Evolutionary conservation across 2,113 vertebrate genomes (phyloP).

Genomic region (Paramisgurnus dabryanus): DNA sequence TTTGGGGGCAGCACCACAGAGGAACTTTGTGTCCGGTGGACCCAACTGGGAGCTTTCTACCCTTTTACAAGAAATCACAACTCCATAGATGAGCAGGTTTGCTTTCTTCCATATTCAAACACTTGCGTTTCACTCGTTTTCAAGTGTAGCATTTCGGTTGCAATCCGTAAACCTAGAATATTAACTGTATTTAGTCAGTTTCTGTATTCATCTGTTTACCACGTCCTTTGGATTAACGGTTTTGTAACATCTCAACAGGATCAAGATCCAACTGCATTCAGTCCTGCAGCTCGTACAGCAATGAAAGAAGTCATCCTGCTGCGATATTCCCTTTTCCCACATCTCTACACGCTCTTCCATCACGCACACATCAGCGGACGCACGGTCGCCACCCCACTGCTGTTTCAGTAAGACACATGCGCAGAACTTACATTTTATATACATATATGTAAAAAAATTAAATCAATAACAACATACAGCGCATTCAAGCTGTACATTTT

Average conservation of each 20-base stretch:
- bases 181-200: background rate
- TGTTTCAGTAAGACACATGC: constrained; percentile 81
- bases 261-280: constrained; percentile 82
- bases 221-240: constrained; percentile 17
- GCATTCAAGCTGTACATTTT: no score
- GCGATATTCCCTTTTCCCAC: constrained; percentile 84
- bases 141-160: background rate
- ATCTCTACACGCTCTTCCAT: constrained; percentile 89
- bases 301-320: constrained; percentile 82
- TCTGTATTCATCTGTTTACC: background rate
- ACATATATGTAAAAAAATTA: no score
- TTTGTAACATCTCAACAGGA: constrained; percentile 62
- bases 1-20: constrained; percentile 80
- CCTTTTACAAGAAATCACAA: constrained; percentile 91
- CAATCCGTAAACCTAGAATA: background rate
- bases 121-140: background rate
- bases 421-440: background rate
- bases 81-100: constrained; percentile 68
- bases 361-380: constrained; percentile 78
- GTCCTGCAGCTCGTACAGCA: constrained; percentile 69
- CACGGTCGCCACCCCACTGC: constrained; percentile 80
- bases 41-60: constrained; percentile 86
- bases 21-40: constrained; percentile 87
- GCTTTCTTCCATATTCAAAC: background rate
- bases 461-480: no score